Evolutionary conservation across 2,797 vertebrate species (phyloP).

Genomic region (Danio jaintianensis): DNA sequence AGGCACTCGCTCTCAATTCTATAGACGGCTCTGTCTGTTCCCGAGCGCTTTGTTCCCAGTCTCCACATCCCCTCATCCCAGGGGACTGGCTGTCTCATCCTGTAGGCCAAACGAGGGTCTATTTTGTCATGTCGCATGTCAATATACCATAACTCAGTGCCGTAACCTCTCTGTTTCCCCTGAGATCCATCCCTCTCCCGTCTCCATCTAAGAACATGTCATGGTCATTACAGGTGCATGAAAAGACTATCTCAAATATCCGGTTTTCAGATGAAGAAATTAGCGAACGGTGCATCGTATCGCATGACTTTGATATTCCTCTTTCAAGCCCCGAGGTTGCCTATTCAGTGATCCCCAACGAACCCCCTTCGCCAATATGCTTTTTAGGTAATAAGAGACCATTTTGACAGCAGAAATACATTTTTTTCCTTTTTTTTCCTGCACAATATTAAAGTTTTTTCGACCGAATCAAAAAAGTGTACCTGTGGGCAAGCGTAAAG

Average conservation of each 20-base stretch:
- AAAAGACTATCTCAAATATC: constrained; percentile 77
- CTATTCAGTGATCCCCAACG: constrained; percentile 45
- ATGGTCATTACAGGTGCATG: constrained; percentile 67
- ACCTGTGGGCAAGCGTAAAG: constrained; percentile 55
- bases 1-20: constrained; percentile 63
- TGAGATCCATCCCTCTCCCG: constrained; percentile 68
- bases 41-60: constrained; percentile 64
- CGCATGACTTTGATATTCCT: constrained; percentile 63
- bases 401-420: constrained; percentile 59
- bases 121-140: constrained; percentile 65
- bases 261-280: constrained; percentile 76
- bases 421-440: constrained; percentile 35
- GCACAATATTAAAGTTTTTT: constrained; percentile 68
- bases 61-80: constrained; percentile 58
- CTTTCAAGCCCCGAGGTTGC: constrained; percentile 60
- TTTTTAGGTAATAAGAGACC: constrained; percentile 72
- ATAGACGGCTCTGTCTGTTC: constrained; percentile 55
- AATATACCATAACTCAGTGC: constrained; percentile 64
- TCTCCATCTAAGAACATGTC: constrained; percentile 63
- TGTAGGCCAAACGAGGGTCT: constrained; percentile 54
- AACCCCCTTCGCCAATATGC: constrained; percentile 60
- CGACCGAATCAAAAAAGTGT: constrained; percentile 64
- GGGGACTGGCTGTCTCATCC: constrained; percentile 60
- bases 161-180: constrained; percentile 52
- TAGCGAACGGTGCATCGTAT: constrained; percentile 70